Percentiles rank a stretch among this genome's conserved stretches.
These are phyloP conservation scores for Hirtodrosophila confusa DNA, from an alignment of 2,888 invertebrate genomes.

Conservation along the genomic window DNA sequence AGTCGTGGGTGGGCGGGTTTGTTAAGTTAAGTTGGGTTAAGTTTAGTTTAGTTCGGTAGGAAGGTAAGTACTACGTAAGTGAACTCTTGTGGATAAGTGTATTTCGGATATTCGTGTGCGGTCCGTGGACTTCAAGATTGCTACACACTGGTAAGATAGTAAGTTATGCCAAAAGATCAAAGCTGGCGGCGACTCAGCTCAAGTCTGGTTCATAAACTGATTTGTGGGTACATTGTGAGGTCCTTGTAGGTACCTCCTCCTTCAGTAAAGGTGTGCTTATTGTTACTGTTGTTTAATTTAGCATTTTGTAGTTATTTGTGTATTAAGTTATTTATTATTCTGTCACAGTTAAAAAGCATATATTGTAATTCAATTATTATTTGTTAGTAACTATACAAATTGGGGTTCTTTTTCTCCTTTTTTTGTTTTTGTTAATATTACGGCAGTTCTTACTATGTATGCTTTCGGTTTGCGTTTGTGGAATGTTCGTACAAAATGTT, in stretches of 20 bases:
- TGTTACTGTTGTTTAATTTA: too few species aligned
- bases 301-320: too few species aligned
- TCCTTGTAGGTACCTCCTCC: too few species aligned
- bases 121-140: neutral
- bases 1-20: constrained; percentile 25
- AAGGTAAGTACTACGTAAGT: constrained; percentile 23
- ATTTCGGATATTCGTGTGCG: neutral
- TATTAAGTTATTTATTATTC: too few species aligned
- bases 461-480: constrained; percentile 12
- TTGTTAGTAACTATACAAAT: constrained; percentile 40
- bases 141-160: neutral
- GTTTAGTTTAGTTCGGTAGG: constrained; percentile 18
- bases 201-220: too few species aligned
- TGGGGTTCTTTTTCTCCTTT: constrained; percentile 9
- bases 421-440: constrained; percentile 35
- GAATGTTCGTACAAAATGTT: constrained; percentile 1
- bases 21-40: constrained; percentile 4
- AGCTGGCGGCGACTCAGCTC: too few species aligned
- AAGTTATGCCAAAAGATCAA: neutral
- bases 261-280: too few species aligned
- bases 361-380: constrained; percentile 10
- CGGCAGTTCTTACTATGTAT: constrained; percentile 48
- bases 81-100: constrained; percentile 3
- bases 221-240: too few species aligned
- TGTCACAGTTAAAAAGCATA: constrained; percentile 25